phyloP scores from a whole-genome alignment of 37 sponge, comb jelly and placozoan species.

The Amphimedon queenslandica region DNA sequence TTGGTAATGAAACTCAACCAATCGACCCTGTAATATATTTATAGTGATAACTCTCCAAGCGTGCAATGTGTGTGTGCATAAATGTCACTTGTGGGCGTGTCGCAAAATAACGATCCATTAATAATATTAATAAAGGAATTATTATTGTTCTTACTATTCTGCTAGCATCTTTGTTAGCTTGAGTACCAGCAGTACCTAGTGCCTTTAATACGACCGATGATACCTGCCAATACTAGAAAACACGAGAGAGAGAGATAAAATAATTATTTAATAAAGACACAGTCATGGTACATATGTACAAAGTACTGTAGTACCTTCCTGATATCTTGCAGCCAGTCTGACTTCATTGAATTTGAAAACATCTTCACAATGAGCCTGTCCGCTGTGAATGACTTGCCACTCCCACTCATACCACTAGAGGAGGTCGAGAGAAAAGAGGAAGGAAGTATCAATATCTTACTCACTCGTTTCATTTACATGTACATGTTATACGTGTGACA shows the following conservation, averaged over 20 bases:
- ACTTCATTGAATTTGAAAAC: conserved; percentile 31
- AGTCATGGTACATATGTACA: not conserved
- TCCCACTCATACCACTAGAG: conserved; percentile 67
- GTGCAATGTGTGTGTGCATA: not conserved
- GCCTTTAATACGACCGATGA: conserved; percentile 68
- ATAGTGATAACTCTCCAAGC: not conserved
- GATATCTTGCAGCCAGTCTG: conserved; percentile 50
- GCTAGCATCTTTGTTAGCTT: conserved; percentile 64
- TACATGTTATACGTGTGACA: too few relatives aligned
- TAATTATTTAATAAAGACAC: not conserved
- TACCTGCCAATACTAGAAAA: conserved; percentile 59
- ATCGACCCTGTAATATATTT: conserved; percentile 39
- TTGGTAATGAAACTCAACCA: conserved; percentile 57
- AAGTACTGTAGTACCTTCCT: conserved; percentile 25
- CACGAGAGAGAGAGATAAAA: not conserved
- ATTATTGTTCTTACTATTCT: conserved; percentile 72
- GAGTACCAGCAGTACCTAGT: conserved; percentile 56
- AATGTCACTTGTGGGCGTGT: too few relatives aligned
- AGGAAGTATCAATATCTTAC: too few relatives aligned
- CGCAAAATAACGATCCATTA: too few relatives aligned
- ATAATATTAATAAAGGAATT: too few relatives aligned
- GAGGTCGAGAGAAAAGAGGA: not conserved
- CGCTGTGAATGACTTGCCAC: conserved; percentile 75
- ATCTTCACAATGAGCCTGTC: conserved; percentile 63
- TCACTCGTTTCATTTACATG: too few relatives aligned